Conservation (phyloP, 2,113 vertebrate genomes). For the Epinephelus moara region DNA sequence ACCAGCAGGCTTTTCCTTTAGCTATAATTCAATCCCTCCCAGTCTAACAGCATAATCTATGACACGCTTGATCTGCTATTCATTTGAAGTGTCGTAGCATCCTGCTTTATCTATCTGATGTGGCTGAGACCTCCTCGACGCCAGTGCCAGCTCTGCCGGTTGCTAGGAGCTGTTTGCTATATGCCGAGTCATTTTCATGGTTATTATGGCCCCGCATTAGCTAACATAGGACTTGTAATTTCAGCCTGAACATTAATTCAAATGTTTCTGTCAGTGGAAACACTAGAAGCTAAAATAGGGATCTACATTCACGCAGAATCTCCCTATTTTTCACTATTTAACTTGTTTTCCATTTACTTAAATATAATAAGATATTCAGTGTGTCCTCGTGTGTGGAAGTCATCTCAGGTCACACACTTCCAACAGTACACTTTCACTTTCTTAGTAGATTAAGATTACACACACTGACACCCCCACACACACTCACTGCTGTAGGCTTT, state of each 20-base stretch:
- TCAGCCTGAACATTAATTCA: conserved; percentile 43
- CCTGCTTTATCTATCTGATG: conserved; percentile 72
- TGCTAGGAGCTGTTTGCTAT: conserved; percentile 71
- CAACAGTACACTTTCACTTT: conserved; percentile 3
- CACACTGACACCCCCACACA: conserved; percentile 31
- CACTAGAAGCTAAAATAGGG: background rate
- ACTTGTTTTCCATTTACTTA: background rate
- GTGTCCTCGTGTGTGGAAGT: background rate
- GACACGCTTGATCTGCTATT: conserved; percentile 81
- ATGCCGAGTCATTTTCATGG: conserved; percentile 67
- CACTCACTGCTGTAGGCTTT: conserved; percentile 62
- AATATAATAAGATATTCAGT: background rate
- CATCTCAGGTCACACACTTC: conserved; percentile 16
- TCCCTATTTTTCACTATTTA: conserved; percentile 11
- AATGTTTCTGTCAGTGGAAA: conserved; percentile 46
- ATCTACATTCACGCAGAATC: conserved; percentile 23
- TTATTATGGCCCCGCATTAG: conserved; percentile 62
- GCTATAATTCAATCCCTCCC: conserved; percentile 77
- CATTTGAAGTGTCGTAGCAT: conserved; percentile 81
- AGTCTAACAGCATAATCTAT: conserved; percentile 79
- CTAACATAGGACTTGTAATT: conserved; percentile 39
- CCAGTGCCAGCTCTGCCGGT: conserved; percentile 37
- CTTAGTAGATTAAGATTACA: conserved; percentile 13
- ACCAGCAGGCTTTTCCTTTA: conserved; percentile 66
- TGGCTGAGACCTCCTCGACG: conserved; percentile 56